phyloP scores from a whole-genome alignment of 2,113 vertebrate species.

The Leptodactylus fuscus region DNA sequence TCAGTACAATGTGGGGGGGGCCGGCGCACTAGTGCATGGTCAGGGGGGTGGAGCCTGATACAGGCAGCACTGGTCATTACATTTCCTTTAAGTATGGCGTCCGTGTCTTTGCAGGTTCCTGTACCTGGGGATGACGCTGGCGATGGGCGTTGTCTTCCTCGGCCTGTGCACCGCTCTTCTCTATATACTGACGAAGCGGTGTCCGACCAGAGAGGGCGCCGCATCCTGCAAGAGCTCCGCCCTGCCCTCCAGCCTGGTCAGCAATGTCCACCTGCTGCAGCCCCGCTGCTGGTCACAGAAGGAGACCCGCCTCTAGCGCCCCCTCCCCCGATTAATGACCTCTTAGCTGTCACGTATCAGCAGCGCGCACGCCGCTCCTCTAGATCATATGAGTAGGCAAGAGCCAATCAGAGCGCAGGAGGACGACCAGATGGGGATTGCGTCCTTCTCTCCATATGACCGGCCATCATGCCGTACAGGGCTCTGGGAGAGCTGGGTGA shows the following conservation, averaged over 20 bases:
- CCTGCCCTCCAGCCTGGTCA: constrained; percentile 70
- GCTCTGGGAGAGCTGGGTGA: not conserved
- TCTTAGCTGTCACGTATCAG: too few relatives aligned
- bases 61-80: too few relatives aligned
- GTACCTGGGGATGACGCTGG: constrained; percentile 86
- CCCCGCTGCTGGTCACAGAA: constrained; percentile 77
- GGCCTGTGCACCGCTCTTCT: constrained; percentile 82
- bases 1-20: constrained; percentile 63
- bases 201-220: constrained; percentile 68
- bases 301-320: constrained; percentile 82
- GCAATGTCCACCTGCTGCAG: constrained; percentile 71
- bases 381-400: too few relatives aligned
- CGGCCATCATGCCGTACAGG: too few relatives aligned
- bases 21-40: too few relatives aligned
- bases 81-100: too few relatives aligned
- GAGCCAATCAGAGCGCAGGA: too few relatives aligned
- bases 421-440: too few relatives aligned
- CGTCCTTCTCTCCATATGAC: too few relatives aligned
- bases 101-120: constrained; percentile 77
- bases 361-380: too few relatives aligned
- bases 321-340: not conserved
- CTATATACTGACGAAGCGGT: constrained; percentile 77
- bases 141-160: constrained; percentile 83
- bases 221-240: constrained; percentile 69
- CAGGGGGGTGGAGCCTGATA: too few relatives aligned